These are phyloP conservation scores for Eubucco bourcierii DNA, from an alignment of 2,113 vertebrate species.

Conservation along the genomic window DNA sequence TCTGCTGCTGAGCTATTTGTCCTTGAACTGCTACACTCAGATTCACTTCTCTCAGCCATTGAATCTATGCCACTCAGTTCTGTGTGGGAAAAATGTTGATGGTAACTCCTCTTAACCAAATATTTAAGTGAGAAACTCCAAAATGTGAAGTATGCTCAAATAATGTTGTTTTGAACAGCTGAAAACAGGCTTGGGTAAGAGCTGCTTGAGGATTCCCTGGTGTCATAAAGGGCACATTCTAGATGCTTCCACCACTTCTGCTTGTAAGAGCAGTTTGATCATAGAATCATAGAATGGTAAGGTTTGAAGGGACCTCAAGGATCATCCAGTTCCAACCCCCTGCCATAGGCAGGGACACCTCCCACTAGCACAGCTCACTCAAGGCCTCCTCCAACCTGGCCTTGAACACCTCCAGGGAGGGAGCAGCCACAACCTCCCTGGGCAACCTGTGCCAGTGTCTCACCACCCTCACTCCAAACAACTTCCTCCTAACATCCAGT, in stretches of 20 bases:
- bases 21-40: neutral
- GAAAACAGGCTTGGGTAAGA: neutral
- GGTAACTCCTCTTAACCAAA: neutral
- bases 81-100: neutral
- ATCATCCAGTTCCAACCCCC: no score
- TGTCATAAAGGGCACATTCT: neutral
- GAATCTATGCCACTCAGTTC: neutral
- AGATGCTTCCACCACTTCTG: neutral
- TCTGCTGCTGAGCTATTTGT: neutral
- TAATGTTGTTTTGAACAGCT: neutral
- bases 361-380: no score
- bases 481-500: no score
- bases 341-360: no score
- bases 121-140: neutral
- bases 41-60: neutral
- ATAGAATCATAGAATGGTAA: no score
- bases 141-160: neutral
- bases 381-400: no score
- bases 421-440: no score
- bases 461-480: no score
- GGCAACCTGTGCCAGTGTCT: no score
- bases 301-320: no score
- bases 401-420: no score
- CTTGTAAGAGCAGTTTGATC: no score
- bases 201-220: neutral